phyloP scores from a whole-genome alignment of 2,797 vertebrate genomes.

The Oreochromis mossambicus region DNA sequence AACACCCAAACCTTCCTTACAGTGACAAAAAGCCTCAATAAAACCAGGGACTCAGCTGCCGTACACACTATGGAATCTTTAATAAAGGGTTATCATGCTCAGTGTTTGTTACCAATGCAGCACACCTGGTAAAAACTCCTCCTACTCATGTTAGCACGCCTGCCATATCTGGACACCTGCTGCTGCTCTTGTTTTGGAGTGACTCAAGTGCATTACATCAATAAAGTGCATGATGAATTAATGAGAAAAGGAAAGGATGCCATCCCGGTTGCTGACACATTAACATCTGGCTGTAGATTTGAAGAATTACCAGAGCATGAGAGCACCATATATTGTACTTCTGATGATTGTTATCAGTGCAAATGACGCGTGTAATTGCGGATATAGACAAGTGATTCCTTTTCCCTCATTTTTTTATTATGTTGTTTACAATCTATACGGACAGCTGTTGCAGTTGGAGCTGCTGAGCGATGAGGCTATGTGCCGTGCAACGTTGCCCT shows the following conservation, averaged over 20 bases:
- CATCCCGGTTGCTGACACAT: conserved; percentile 48
- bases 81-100: conserved; percentile 75
- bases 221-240: conserved; percentile 49
- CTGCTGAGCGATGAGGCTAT: not conserved
- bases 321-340: conserved; percentile 28
- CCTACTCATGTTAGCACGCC: conserved; percentile 43
- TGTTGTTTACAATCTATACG: conserved; percentile 30
- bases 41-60: conserved; percentile 49
- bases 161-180: conserved; percentile 72
- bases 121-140: conserved; percentile 75
- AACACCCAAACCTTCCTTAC: conserved; percentile 32
- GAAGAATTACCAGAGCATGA: conserved; percentile 55
- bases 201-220: conserved; percentile 71
- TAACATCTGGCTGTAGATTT: conserved; percentile 66
- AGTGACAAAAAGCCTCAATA: conserved; percentile 39
- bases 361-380: not conserved
- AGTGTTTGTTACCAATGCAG: conserved; percentile 50
- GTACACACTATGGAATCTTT: conserved; percentile 65
- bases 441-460: not conserved
- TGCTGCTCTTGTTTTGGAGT: conserved; percentile 66
- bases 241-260: conserved; percentile 68
- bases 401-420: not conserved
- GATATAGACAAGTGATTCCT: conserved; percentile 16
- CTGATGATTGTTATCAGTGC: conserved; percentile 72
- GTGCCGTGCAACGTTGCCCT: not conserved